Base-by-base conservation (phyloP, 2,888 invertebrate species). In the Netelia inedita region DNA sequence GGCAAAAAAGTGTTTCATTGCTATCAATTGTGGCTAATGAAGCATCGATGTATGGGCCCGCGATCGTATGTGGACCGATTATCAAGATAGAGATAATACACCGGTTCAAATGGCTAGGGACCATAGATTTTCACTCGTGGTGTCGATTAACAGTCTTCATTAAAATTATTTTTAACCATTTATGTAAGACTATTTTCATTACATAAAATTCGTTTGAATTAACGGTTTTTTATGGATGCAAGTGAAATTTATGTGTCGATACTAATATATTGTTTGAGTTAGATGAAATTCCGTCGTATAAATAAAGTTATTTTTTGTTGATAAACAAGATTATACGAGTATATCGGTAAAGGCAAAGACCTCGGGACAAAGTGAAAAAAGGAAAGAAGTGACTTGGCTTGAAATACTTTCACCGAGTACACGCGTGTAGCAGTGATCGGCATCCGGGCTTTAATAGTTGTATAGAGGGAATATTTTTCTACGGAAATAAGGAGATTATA, bases 361-460 rank as follows among this genome's bases (percentile, higher is more conserved):
- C 63, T 28, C 55, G 43, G 43, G 41, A 16, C 1, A 8, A 43
- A 57, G 71, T 10, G 69, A 46, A 65, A 71, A 65, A 16, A 16
- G 55, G 35, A 73, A 61, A 57, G 19, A 59, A 66, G 50, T 55
- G 21, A 19, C 50, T 65, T 46, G 19, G 59, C 19, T 19, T 10
- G 76, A 76, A 76, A 81, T 53, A 84, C 84, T 84, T 84, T 84
- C 84, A 84, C 84, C 80, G 46, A 35, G 74, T 46, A 16, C 23
- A 68, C 14, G 1, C 11, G 46, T 59, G 19, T 35, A 69, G 68
- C 61, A 53, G 23, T 46, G 46, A 75, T 55, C 68, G 14, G 21
- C 41, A 46, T 50, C 10, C 73, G 83, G 57, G 55, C 50, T 43
- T 74, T 69, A 46, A 59, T 46, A 46, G 23, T 14, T 57, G 46